phyloP scores from a whole-genome alignment of 1,140 invertebrate genomes.

The Leptinotarsa undecemlineata region DNA sequence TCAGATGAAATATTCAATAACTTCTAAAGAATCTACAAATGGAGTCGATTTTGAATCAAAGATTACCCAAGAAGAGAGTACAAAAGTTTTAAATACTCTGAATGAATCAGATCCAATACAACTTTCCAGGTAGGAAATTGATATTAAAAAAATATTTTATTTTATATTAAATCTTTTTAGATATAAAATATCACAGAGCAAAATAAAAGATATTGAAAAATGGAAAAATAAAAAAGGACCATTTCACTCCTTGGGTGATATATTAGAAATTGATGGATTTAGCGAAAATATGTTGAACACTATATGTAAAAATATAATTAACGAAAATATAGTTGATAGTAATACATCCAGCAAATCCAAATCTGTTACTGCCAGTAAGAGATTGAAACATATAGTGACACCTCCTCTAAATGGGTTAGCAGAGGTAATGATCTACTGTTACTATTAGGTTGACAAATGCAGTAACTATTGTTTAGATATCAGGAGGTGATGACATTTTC shows the following conservation, averaged over 20 bases:
- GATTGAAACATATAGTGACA: conserved; percentile 22
- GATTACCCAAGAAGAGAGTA: conserved; percentile 15
- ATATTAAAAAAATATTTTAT: background rate
- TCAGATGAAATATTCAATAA: background rate
- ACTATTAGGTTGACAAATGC: background rate
- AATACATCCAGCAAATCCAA: conserved; percentile 8
- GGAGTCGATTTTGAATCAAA: background rate
- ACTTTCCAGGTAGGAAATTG: conserved; percentile 14
- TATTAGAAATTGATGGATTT: conserved; percentile 40
- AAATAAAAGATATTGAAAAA: conserved; percentile 35
- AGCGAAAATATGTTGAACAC: conserved; percentile 37
- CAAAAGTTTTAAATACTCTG: conserved; percentile 18
- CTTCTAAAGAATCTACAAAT: background rate
- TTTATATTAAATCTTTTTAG: conserved; percentile 14
- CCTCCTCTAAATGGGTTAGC: conserved; percentile 23
- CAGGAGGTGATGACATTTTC: background rate
- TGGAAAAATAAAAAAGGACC: conserved; percentile 40
- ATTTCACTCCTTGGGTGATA: conserved; percentile 37
- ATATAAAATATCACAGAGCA: conserved; percentile 34
- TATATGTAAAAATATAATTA: conserved; percentile 35
- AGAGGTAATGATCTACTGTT: conserved; percentile 4
- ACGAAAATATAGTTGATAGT: conserved; percentile 6
- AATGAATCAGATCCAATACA: conserved; percentile 6
- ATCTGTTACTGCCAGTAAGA: conserved; percentile 18
- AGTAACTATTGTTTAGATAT: too few relatives aligned